Base-by-base conservation (phyloP, 1,140 invertebrate species). In the Andrena cerasifolii region DNA sequence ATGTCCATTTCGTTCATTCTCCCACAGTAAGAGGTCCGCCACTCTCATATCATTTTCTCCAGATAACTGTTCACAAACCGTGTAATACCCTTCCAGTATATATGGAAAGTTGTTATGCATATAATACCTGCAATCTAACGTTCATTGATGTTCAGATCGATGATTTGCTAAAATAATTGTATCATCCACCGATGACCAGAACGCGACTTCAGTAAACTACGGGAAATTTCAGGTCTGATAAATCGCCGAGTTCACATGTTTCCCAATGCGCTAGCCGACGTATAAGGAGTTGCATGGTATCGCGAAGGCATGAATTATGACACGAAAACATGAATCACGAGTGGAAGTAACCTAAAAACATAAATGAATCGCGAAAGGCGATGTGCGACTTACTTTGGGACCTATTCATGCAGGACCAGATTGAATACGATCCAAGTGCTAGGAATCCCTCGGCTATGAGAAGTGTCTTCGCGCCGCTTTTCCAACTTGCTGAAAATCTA, bases 31-130 rank as follows among this genome's bases (percentile, higher is more conserved):
- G 0, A 58, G 33, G 68, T 92, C 90, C 24, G 36, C 43, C 59
- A 68, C 65, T 68, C 86, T 86, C 14, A 80, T 79, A 0, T 76
- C 36, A 12, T 78, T 51, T 12, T 73, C 53, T 1, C 74, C 80
- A 43, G 75, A 61, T 16, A 90, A 3, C 65, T 61, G 76, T 82
- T 92, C 90, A 53, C 89, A 88, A 47, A 92, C 26, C 1, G 0
- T 51, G 66, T 93, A 93, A 86, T 88, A 93, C 43, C 78, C 54
- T n/a, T 92, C 79, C 66, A 93, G 79, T 72, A 91, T 47, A 0
- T 0, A n/a, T 16, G 89, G 90, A 58, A 31, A 91, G 21, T 89
- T 75, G 18, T 88, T 33, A 51, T 87, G 78, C 82, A 92, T 79
- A 59, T 80, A 91, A 65, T 86, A 85, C 28, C 92, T 89, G 72